Conservation (phyloP, 2,888 invertebrate species). For the Napeogenes inachia region DNA sequence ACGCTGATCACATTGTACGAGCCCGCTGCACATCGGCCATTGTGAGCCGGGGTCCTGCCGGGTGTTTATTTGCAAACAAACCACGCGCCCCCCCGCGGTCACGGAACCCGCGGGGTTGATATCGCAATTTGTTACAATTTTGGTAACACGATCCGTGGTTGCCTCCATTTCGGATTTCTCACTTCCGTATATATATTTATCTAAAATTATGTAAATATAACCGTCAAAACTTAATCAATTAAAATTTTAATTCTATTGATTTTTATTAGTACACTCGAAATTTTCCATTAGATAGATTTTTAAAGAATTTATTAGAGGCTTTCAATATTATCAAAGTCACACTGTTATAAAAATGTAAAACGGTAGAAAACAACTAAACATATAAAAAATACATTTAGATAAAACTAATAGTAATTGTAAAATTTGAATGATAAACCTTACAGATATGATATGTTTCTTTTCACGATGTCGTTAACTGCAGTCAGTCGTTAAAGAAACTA, state of each 20-base stretch:
- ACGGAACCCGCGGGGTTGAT: slow-evolving; percentile 41
- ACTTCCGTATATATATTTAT: slow-evolving; percentile 20
- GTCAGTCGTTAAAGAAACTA: slow-evolving; percentile 40
- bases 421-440: slow-evolving; percentile 48
- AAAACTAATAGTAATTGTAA: slow-evolving; percentile 58
- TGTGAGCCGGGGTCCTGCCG: slow-evolving; percentile 53
- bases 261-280: slow-evolving; percentile 18
- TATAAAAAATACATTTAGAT: slow-evolving; percentile 61
- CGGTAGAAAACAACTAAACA: slow-evolving; percentile 53
- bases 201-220: slow-evolving; percentile 3
- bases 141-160: slow-evolving; percentile 54
- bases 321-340: slow-evolving; percentile 41
- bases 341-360: slow-evolving; percentile 54
- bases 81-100: slow-evolving; percentile 54
- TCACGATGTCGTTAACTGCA: slow-evolving; percentile 37
- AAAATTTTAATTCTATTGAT: slow-evolving; percentile 9
- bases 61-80: slow-evolving; percentile 76
- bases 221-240: not conserved
- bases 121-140: slow-evolving; percentile 64
- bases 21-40: slow-evolving; percentile 39
- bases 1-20: slow-evolving; percentile 63
- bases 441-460: slow-evolving; percentile 42
- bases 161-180: slow-evolving; percentile 25
- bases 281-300: slow-evolving; percentile 43
- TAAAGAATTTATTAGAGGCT: slow-evolving; percentile 39